A percentile compares a stretch with the other conserved stretches of the same genome.
Evolutionary conservation across 2,113 vertebrate genomes (phyloP).

Genomic region (Tiliqua scincoides): DNA sequence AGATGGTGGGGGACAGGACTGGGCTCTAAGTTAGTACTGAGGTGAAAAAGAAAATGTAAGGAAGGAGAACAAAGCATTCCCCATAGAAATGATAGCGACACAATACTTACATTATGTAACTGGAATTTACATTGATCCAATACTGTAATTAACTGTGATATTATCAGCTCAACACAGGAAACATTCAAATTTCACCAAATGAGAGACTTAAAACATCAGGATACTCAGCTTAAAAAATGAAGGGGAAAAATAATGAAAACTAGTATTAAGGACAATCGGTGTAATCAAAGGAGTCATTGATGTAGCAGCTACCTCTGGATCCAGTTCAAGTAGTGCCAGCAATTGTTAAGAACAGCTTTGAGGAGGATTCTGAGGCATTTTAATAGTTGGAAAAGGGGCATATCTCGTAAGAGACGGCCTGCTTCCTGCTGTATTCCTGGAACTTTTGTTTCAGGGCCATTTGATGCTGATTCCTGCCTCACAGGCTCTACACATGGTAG

Average conservation of each 20-base stretch:
- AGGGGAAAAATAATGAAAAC: slow-evolving; percentile 12
- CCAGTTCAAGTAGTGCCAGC: slow-evolving; percentile 1
- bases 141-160: slow-evolving; percentile 4
- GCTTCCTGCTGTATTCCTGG: not conserved
- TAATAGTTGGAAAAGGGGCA: not conserved
- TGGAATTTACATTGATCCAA: not conserved
- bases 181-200: not conserved
- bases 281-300: slow-evolving; percentile 19
- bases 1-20: no score
- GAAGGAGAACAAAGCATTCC: not conserved
- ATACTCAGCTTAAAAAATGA: slow-evolving; percentile 6
- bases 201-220: slow-evolving; percentile 13
- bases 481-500: not conserved
- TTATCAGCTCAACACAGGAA: not conserved
- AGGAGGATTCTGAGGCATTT: not conserved
- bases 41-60: not conserved
- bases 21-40: not conserved
- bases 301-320: slow-evolving; percentile 8
- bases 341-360: slow-evolving; percentile 4
- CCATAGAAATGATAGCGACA: slow-evolving; percentile 7
- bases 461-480: no score
- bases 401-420: not conserved
- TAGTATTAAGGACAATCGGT: slow-evolving; percentile 16
- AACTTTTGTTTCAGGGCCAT: not conserved
- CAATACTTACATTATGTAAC: slow-evolving; percentile 20